Percentiles rank a stretch among this genome's conserved stretches.
Conservation (phyloP, 2,888 invertebrate genomes). For the Myopa tessellatipennis region DNA sequence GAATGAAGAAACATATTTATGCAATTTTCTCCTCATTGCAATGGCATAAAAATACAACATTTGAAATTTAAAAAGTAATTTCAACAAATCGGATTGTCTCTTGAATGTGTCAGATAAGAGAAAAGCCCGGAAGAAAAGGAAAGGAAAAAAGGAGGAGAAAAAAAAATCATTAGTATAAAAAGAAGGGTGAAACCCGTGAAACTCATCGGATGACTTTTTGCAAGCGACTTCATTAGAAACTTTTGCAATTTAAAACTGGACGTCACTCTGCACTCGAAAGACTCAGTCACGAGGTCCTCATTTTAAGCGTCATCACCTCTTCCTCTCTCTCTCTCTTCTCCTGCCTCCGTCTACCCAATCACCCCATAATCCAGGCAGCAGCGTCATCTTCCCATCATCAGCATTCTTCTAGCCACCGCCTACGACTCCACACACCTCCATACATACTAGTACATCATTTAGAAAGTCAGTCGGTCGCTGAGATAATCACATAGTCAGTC, state of each 20-base stretch:
- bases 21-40: not conserved
- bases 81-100: conserved; percentile 15
- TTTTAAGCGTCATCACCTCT: too few relatives aligned
- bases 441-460: not conserved
- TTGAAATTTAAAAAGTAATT: conserved; percentile 28
- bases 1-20: too few relatives aligned
- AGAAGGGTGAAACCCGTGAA: too few relatives aligned
- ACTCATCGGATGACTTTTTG: not conserved
- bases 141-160: not conserved
- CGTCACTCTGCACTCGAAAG: conserved; percentile 2
- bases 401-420: not conserved
- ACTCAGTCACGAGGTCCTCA: not conserved
- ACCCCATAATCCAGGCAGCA: not conserved
- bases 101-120: not conserved
- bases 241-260: conserved; percentile 32
- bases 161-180: not conserved
- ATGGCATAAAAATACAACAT: not conserved
- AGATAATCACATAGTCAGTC: not conserved
- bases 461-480: not conserved
- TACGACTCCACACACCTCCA: not conserved
- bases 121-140: not conserved
- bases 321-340: too few relatives aligned
- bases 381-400: not conserved
- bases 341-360: too few relatives aligned
- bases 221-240: conserved; percentile 29